Evolutionary conservation across 1,140 invertebrate genomes (phyloP), one percentile per base, ranked within the genome.

Genomic region (Elysia chlorotica): DNA sequence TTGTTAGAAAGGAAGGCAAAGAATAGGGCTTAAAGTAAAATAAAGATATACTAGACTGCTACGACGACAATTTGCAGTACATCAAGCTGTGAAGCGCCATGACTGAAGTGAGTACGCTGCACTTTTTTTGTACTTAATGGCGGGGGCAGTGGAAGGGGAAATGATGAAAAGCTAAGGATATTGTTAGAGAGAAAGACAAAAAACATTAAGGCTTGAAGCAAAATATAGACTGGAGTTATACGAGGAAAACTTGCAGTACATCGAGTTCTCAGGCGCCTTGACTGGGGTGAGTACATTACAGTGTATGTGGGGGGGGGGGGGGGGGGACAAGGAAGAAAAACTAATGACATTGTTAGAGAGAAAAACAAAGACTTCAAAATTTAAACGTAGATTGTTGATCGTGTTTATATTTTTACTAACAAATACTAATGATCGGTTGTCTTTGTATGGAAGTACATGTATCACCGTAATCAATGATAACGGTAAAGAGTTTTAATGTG

Each of bases 61-160:
- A 92, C 76, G 89, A 92, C 0, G 94, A 96, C 79, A 94, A 94
- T 80, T 88, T 96, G 0, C 91, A 93, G 87, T 95, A 95, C 76
- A 79, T 94, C 0, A 94, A 96, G 88, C 81, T 95, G 2, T 84
- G 92, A 76, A 85, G 84, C 74, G 90, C 85, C 73, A 87, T 90
- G 69, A 90, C 82, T 41, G 56, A 69, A 72, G 83, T 85, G 75
- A 74, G 74, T 54, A 2, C 54, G 10, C 30, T 63, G 21, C 21
- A 25, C 21, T 63, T 14, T 30, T 63, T 57, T 57, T n/a, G 10
- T 14, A 10, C n/a, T 10, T 48, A 10, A 14, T 48, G 10, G 14
- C 14, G 41, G 14, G 41, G 14, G 41, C 14, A 14, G 41, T 14
- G 41, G 41, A 14, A 48, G 41, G 30, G 21, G 6, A 23, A 57